These are phyloP conservation scores for Rhagoletis pomonella DNA, from an alignment of 1,140 invertebrate genomes.

Conservation along the genomic window DNA sequence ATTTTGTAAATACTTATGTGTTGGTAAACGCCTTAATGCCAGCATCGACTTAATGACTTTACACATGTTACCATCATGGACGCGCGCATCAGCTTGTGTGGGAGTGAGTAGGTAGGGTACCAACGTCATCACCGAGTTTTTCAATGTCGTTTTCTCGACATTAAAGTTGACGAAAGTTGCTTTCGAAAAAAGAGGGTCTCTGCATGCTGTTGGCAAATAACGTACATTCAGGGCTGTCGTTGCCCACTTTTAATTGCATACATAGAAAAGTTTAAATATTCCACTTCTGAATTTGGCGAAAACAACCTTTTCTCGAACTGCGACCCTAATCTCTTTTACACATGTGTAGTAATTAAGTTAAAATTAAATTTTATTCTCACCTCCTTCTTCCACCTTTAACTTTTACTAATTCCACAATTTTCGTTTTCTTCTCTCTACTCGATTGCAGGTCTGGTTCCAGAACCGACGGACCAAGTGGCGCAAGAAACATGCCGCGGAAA, in stretches of 20 bases:
- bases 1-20: background rate
- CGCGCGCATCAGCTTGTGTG: background rate
- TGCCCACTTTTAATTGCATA: slow-evolving; percentile 15
- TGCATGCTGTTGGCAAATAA: background rate
- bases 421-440: slow-evolving; percentile 63
- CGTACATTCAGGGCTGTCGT: background rate
- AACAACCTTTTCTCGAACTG: background rate
- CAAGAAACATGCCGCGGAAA: slow-evolving; percentile 99
- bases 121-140: background rate
- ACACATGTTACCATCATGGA: slow-evolving; percentile 28
- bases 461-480: slow-evolving; percentile 99
- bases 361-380: slow-evolving; percentile 55
- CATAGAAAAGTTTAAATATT: slow-evolving; percentile 6
- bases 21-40: background rate
- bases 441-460: slow-evolving; percentile 98
- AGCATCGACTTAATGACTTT: slow-evolving; percentile 70
- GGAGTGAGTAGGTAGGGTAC: background rate
- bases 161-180: slow-evolving; percentile 13
- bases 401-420: slow-evolving; percentile 57
- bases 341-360: slow-evolving; percentile 14
- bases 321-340: background rate
- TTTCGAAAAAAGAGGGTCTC: too few species aligned
- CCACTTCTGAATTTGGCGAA: background rate
- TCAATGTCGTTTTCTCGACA: background rate
- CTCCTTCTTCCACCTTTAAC: background rate